Percentiles rank a stretch among this genome's conserved stretches.
Conservation (phyloP, 2,888 invertebrate genomes). For the Leptopilina myrica region DNA sequence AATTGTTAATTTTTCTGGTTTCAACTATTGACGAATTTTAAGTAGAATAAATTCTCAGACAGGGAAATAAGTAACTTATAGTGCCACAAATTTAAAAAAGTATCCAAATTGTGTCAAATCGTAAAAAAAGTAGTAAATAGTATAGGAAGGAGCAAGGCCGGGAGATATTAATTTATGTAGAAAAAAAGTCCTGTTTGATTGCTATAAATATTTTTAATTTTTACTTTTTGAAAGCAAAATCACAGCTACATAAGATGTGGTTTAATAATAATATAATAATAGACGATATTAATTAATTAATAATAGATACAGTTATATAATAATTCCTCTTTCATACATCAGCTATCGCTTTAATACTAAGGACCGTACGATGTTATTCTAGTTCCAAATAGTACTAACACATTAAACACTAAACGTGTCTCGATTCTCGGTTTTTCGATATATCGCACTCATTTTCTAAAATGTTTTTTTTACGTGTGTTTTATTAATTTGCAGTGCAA, state of each 20-base stretch:
- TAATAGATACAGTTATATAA: slow-evolving; percentile 75
- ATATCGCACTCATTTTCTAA: slow-evolving; percentile 20
- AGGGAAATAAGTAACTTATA: no score
- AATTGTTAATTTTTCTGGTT: no score
- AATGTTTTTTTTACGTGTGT: slow-evolving; percentile 4
- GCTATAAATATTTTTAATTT: slow-evolving; percentile 76
- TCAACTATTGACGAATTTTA: no score
- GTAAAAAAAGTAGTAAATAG: not conserved
- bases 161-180: not conserved
- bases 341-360: slow-evolving; percentile 64
- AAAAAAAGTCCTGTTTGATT: slow-evolving; percentile 56
- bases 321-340: slow-evolving; percentile 72
- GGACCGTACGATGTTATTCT: slow-evolving; percentile 67
- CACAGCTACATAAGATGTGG: slow-evolving; percentile 77
- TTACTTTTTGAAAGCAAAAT: slow-evolving; percentile 77
- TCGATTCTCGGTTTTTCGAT: slow-evolving; percentile 38
- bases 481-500: slow-evolving; percentile 41
- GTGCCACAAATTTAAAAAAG: no score
- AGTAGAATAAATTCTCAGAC: no score
- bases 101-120: no score
- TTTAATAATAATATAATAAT: slow-evolving; percentile 72
- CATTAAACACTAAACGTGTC: slow-evolving; percentile 45
- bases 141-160: not conserved
- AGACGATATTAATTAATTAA: slow-evolving; percentile 66
- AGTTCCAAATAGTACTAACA: slow-evolving; percentile 58